Base-by-base conservation (phyloP, 1,140 invertebrate genomes). In the Thalassaphorura encarpata region DNA sequence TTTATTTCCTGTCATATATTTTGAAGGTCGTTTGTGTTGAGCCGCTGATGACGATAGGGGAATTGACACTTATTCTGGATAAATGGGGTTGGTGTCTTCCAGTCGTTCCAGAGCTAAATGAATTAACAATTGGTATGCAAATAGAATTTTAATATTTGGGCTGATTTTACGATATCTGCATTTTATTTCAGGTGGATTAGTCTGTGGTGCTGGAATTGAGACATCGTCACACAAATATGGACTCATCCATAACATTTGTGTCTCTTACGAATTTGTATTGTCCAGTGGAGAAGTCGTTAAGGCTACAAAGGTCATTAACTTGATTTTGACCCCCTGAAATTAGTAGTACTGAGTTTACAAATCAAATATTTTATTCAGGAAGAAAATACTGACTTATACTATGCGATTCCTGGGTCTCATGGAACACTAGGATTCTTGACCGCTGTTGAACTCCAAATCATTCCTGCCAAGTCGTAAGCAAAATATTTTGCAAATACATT, bases 31-130 rank as follows among this genome's bases (percentile, higher is more conserved):
- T 89, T 0, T 71, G 77, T 21, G 83, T 83, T 23, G 86, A 89
- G 69, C 87, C 87, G 0, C 67, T 87, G 54, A 85, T 85, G 1
- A 83, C 79, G 4, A 89, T 90, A 84, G 86, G 86, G 3, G 85
- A 88, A 67, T 70, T 89, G 13, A 84, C 84, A 41, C 75, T 78
- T 33, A 80, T 78, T n/a, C 26, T 15, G 23, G 19, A 21, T 43
- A 11, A 42, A 42, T n/a, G n/a, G n/a, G n/a, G n/a, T n/a, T n/a
- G n/a, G n/a, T n/a, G n/a, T n/a, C n/a, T n/a, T n/a, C n/a, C n/a
- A n/a, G n/a, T n/a, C n/a, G n/a, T n/a, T n/a, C n/a, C n/a, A n/a
- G n/a, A n/a, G n/a, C n/a, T n/a, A n/a, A n/a, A n/a, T n/a, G n/a
- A n/a, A n/a, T n/a, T n/a, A n/a, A n/a, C n/a, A n/a, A n/a, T n/a